Evolutionary conservation across 2,888 invertebrate genomes (phyloP), one percentile per base, ranked within the genome.

Genomic region (Loripinus fragilis): DNA sequence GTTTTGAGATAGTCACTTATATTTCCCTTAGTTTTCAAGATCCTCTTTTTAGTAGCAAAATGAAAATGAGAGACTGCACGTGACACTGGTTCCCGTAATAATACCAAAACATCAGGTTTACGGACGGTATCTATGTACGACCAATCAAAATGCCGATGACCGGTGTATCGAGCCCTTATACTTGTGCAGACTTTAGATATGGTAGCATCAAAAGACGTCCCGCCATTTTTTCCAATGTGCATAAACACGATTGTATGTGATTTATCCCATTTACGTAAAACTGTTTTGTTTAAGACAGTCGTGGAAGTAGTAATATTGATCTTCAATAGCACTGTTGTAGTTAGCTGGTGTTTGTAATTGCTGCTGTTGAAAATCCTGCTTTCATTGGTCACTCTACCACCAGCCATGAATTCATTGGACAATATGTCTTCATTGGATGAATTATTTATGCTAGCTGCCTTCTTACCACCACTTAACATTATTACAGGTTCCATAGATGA

Each of bases 61-160:
- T 55, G 25, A 55, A 55, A 55, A 15, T 55, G 55, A 10, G 55
- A 55, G 8, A 55, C 55, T 28, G 55, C 23, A 10, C 55, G 55
- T 28, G 55, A 2, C 25, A 55, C 55, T 23, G 55, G 55, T 2
- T 55, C 55, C 2, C 55, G 55, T 25, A 55, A 28, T 25, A 55
- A 25, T 55, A 55, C 55, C 5, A 28, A 23, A 28, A 55, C 55
- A 55, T 55, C 55, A 23, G 55, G 55, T 17, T 10, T 55, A 23
- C 23, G 15, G 5, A 55, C 8, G 7, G 55, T 55, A 10, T 55
- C 55, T 3, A 55, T 28, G 15, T 55, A 28, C 25, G 55, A 55
- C 55, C 55, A 55, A 55, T 55, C 55, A 55, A 55, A 55, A 55
- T 55, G 55, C 25, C 55, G 23, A 3, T 25, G 55, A 10, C 55